Base-by-base conservation (phyloP, 2,797 vertebrate genomes). In the Remorina albescens region DNA sequence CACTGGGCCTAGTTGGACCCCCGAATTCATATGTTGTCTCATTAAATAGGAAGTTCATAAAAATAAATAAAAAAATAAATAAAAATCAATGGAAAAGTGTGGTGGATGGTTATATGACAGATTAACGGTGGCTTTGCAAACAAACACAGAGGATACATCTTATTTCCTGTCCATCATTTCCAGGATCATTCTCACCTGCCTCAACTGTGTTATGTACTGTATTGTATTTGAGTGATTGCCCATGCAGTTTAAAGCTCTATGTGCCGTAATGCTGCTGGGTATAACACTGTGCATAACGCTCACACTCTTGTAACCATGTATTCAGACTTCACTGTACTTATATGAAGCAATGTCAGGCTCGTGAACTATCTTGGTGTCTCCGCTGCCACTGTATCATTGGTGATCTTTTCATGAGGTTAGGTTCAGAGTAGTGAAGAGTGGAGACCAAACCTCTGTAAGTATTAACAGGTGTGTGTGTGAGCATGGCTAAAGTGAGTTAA, bases 61-160 rank as follows among this genome's bases (percentile, higher is more conserved):
- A 53, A 32, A 50, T 81, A 57, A 76, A 47, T 37, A 63, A 59
- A 30, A 51, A 32, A 56, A 76, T 46, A 42, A 62, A 58, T 28
- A 54, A 30, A 47, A 88, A 89, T 89, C 74, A 42, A 76, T 88
- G 44, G 74, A 39, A 84, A 77, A 11, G 26, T 46, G 56, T 19
- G 49, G 30, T 42, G 55, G 66, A 41, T 9, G 53, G 28, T 13
- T 26, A 53, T 58, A 26, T 39, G 85, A 86, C 87, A 80, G 85
- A 87, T 88, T 87, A 86, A 83, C 61, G 62, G 72, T 79, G 76
- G 67, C 69, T 88, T 80, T 81, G 77, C 76, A 67, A 67, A 37
- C 74, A 47, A 50, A 72, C 57, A 25, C 16, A 41, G 70, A 70
- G 63, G 37, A 70, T 21, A 76, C 78, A 77, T 75, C 47, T 21